Evolutionary conservation across 2,888 invertebrate genomes (phyloP), one percentile per base, ranked within the genome.

Genomic region (Lydus trimaculatus): DNA sequence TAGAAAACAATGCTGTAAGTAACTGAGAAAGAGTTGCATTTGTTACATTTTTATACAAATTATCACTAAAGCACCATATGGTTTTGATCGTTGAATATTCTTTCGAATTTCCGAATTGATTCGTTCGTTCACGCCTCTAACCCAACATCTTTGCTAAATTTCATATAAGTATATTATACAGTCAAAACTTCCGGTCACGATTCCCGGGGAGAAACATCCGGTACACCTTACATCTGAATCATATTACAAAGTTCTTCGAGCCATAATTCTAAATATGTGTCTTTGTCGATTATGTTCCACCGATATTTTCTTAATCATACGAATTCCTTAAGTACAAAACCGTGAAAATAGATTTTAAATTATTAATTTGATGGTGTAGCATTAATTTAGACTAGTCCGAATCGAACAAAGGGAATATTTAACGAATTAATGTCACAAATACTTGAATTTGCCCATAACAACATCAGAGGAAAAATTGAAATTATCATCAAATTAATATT

Each of bases 171-270:
- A 80, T 83, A 84, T 84, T 83, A 84, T 83, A 82, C 81, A 83
- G 82, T 82, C 81, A 78, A 81, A 82, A 83, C 80, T 83, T 83
- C 83, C 79, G 82, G 83, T 83, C 83, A 83, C 83, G 83, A 83
- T 82, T 82, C 77, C 67, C 70, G 66, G 17, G 67, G 81, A n/a
- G n/a, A 80, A 83, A 81, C 83, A 84, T 83, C 80, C 82, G 83
- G 83, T 82, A 81, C 82, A 82, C 80, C 82, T 83, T 80, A 83
- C 83, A 83, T 83, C 83, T 84, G 83, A 84, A 84, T 83, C 83
- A 82, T 83, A 83, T 83, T 83, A 83, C 81, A 76, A 79, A 81
- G 78, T 78, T 77, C 73, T 76, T 73, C 17, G 5, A 77, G 76
- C 78, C 78, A 79, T 79, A 66, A 78, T 78, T 72, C 71, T 72